A percentile compares a stretch with the other conserved stretches of the same genome.
These are phyloP conservation scores for Lacanobia wlatinum DNA, from an alignment of 2,888 invertebrate species.

Conservation along the genomic window DNA sequence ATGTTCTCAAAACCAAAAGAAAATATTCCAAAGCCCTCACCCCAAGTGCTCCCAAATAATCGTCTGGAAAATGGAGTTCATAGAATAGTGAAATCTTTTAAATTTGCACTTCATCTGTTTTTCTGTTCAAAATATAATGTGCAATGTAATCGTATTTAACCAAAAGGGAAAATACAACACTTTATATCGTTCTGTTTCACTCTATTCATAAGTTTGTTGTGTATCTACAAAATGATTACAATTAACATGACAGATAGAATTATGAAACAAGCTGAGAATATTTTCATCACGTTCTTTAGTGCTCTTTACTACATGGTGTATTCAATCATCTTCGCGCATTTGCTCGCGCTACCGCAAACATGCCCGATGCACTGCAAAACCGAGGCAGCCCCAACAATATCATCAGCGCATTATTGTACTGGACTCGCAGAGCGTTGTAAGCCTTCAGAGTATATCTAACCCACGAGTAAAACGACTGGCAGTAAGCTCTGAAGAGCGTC, in stretches of 20 bases:
- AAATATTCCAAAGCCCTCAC: no score
- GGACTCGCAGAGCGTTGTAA: no score
- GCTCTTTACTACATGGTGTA: neutral
- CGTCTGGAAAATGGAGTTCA: conserved; percentile 9
- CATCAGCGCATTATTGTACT: no score
- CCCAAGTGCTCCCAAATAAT: no score
- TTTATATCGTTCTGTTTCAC: neutral
- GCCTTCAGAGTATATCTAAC: no score
- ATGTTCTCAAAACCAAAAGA: no score
- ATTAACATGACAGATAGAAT: neutral
- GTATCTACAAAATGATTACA: neutral
- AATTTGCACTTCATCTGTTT: conserved; percentile 4
- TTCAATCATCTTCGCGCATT: neutral
- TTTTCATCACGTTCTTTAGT: neutral
- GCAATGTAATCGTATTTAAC: neutral
- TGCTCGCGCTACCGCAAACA: no score
- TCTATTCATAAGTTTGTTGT: neutral
- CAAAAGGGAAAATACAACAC: conserved; percentile 10
- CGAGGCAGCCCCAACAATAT: no score
- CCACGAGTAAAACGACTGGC: no score
- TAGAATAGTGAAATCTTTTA: neutral
- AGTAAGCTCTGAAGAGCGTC: no score
- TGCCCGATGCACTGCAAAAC: no score
- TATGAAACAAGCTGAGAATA: neutral
- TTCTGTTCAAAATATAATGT: conserved; percentile 19